A percentile compares a stretch with the other conserved stretches of the same genome.
Conservation (phyloP, 2,113 vertebrate species). For the Pseudolaguvia tuberculata region DNA sequence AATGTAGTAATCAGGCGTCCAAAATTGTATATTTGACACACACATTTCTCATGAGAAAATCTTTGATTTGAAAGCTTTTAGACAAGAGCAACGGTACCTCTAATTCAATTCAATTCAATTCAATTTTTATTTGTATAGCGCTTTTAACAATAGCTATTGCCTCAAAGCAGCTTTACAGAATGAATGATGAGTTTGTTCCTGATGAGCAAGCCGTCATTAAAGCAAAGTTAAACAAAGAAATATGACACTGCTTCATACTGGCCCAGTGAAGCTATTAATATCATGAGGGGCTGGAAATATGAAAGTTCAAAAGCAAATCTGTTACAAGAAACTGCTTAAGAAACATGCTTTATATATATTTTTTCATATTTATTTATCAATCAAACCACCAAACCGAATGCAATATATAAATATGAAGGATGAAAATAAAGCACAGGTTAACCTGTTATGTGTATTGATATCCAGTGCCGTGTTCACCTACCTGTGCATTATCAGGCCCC, state of each 20-base stretch:
- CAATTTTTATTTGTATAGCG: too few relatives aligned
- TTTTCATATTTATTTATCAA: neutral
- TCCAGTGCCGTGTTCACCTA: constrained; percentile 1
- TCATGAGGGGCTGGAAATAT: constrained; percentile 12
- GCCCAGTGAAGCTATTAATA: constrained; percentile 42
- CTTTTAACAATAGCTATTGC: too few relatives aligned
- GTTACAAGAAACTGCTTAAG: neutral
- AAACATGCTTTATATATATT: neutral
- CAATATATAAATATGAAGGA: neutral
- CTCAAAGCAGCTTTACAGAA: too few relatives aligned
- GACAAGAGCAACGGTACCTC: neutral
- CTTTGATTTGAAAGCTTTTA: neutral
- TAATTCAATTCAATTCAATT: too few relatives aligned
- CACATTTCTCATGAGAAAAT: too few relatives aligned
- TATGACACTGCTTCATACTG: constrained; percentile 20
- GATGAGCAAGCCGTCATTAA: too few relatives aligned
- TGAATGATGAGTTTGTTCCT: too few relatives aligned
- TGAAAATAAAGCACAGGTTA: neutral
- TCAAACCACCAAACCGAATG: neutral
- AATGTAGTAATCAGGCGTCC: too few relatives aligned
- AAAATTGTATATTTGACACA: too few relatives aligned
- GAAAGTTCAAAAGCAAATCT: constrained; percentile 11
- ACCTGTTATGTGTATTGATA: neutral
- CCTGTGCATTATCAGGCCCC: constrained; percentile 41
- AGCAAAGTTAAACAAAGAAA: constrained; percentile 42